Evolutionary conservation across 2,888 invertebrate genomes (phyloP).

Genomic region (Dasypolia templi): DNA sequence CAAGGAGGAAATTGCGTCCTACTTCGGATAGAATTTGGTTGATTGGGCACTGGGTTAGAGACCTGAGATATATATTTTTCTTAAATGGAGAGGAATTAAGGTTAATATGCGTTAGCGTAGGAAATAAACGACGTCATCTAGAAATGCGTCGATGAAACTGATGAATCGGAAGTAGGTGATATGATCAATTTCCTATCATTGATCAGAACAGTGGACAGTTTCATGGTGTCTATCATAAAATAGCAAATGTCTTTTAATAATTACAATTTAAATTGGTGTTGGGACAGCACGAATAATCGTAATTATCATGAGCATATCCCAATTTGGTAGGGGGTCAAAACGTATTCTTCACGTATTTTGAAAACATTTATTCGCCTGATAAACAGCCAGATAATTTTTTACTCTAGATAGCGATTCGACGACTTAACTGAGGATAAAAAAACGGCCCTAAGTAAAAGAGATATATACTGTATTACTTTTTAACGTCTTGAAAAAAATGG

Average conservation of each 20-base stretch:
- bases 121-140: background rate
- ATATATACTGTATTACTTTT: too few relatives aligned
- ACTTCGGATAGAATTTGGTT: conserved; percentile 79
- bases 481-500: too few relatives aligned
- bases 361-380: too few relatives aligned
- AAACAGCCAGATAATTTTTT: too few relatives aligned
- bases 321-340: too few relatives aligned
- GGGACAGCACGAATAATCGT: too few relatives aligned
- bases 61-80: conserved; percentile 36
- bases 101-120: background rate
- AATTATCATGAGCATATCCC: too few relatives aligned
- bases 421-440: too few relatives aligned
- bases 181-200: background rate
- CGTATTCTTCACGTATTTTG: too few relatives aligned
- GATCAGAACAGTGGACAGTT: background rate
- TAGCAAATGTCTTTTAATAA: background rate
- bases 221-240: background rate
- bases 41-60: conserved; percentile 84
- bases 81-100: background rate
- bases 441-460: too few relatives aligned
- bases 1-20: conserved; percentile 85
- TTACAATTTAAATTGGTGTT: too few relatives aligned
- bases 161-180: background rate
- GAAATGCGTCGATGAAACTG: background rate
- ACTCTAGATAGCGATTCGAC: too few relatives aligned